phyloP scores from a whole-genome alignment of 1,140 invertebrate species.

The Trichonephila clavipes region DNA sequence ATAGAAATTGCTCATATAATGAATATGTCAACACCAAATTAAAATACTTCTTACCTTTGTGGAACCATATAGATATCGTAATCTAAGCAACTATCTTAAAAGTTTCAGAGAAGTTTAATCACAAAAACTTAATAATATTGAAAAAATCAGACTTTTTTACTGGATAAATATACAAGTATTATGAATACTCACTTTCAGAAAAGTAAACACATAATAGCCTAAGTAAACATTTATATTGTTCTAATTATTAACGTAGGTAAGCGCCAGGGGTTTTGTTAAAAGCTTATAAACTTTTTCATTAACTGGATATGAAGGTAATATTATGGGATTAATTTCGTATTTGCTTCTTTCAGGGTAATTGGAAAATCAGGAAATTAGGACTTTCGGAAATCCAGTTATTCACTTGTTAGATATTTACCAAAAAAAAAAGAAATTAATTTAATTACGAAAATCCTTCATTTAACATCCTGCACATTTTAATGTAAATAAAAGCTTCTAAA shows the following conservation, averaged over 20 bases:
- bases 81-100: no score
- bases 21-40: no score
- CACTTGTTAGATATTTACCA: neutral
- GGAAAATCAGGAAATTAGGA: neutral
- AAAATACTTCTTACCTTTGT: no score
- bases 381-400: neutral
- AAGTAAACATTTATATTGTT: slow-evolving; percentile 1
- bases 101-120: no score
- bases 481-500: neutral
- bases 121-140: no score
- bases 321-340: neutral
- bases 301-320: neutral
- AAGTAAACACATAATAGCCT: neutral
- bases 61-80: no score
- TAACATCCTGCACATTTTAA: neutral
- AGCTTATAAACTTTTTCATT: neutral
- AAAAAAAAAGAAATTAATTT: neutral
- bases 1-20: no score
- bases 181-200: neutral
- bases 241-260: neutral
- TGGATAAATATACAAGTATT: neutral
- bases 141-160: neutral
- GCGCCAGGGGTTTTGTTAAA: neutral
- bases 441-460: neutral
- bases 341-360: neutral